Base-by-base conservation (phyloP, 1,140 invertebrate genomes). In the Danaus plexippus region DNA sequence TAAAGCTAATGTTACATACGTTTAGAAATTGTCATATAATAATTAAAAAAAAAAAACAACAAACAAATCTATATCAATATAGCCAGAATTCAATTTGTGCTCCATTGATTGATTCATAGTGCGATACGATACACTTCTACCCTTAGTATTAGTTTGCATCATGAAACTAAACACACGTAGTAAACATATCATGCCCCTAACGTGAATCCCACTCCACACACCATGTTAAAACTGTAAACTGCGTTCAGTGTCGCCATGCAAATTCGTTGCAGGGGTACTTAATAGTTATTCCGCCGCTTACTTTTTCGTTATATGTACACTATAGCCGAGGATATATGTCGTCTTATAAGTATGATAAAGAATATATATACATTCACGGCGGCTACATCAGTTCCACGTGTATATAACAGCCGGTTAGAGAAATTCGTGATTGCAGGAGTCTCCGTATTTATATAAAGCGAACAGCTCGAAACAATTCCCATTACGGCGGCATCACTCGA, bases 341-440 rank as follows among this genome's bases (percentile, higher is more conserved):
- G 54, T 32, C 22, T 32, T 32, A 32, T 32, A 32, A 32, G 50
- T 62, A 61, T 43, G 60, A 52, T 62, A 41, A 53, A 47, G 11
- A 47, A 49, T 42, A 47, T 80, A 81, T 81, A 74, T 80, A 82
- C 75, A 85, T 58, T 64, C 69, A 66, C 56, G 46, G 7, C 57
- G 64, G 67, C 71, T 71, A 66, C 57, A 65, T 67, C 67, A 58
- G 67, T 67, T 68, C 66, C 65, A 69, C 57, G 64, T 60, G 61
- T 61, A 71, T 67, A 63, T 68, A 64, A 68, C 76, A 81, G 73
- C 76, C 75, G 69, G 70, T 75, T 75, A 61, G 72, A 61, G 67
- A 71, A 77, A 77, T 80, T 73, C 73, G 79, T 75, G 59, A 77
- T 78, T 66, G 75, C 71, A 67, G 58, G 67, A 72, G 62, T 77